Conservation (phyloP, 1,140 invertebrate species). For the Diabrotica undecimpunctata region DNA sequence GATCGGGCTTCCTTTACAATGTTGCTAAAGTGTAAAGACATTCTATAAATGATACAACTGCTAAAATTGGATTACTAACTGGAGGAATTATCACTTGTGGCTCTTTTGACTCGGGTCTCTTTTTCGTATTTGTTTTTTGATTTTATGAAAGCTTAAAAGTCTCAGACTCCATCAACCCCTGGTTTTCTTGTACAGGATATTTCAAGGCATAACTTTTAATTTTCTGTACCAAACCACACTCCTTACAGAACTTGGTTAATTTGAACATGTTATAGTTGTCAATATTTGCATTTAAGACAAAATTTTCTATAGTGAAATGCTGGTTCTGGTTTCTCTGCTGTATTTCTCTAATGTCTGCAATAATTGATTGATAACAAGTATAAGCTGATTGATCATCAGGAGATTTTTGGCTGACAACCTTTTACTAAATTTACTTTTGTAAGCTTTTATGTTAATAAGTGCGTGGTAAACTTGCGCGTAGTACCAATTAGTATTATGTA, state of each 20-base stretch:
- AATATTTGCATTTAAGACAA: slow-evolving; percentile 68
- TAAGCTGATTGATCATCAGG: slow-evolving; percentile 81
- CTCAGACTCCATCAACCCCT: slow-evolving; percentile 33
- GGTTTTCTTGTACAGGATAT: slow-evolving; percentile 36
- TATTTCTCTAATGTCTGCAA: slow-evolving; percentile 56
- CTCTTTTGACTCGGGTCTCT: neutral
- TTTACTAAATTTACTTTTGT: slow-evolving; percentile 73
- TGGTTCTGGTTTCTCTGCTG: slow-evolving; percentile 44
- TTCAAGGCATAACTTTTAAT: slow-evolving; percentile 46
- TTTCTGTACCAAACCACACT: slow-evolving; percentile 75
- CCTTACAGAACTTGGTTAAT: slow-evolving; percentile 72
- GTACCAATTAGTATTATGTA: slow-evolving; percentile 74
- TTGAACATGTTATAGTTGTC: slow-evolving; percentile 83
- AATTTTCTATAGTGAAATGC: slow-evolving; percentile 65
- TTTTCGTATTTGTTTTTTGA: slow-evolving; percentile 26
- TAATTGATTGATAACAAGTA: slow-evolving; percentile 75
- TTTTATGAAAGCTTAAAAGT: slow-evolving; percentile 41
- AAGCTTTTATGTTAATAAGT: slow-evolving; percentile 70
- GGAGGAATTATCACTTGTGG: slow-evolving; percentile 18
- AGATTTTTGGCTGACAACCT: slow-evolving; percentile 81
- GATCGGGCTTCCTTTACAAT: slow-evolving; percentile 69
- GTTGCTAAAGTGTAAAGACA: slow-evolving; percentile 73
- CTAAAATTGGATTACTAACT: slow-evolving; percentile 55
- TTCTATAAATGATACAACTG: slow-evolving; percentile 64
- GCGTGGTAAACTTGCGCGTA: slow-evolving; percentile 64